phyloP scores from a whole-genome alignment of 2,797 vertebrate genomes.

The Okamejei kenojei region DNA sequence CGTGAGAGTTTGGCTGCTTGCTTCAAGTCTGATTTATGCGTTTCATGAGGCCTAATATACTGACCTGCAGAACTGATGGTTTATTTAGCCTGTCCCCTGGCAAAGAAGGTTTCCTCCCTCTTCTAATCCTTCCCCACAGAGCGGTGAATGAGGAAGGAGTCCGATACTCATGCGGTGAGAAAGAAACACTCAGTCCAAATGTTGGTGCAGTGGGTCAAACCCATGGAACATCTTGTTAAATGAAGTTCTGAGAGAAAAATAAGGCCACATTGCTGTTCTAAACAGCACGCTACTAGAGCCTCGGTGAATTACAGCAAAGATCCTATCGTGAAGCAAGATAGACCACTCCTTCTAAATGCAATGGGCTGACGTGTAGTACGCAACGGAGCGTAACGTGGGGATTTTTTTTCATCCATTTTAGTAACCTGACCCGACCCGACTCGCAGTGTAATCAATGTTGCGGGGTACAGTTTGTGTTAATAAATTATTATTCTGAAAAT shows the following conservation, averaged over 20 bases:
- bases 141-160: slow-evolving; percentile 47
- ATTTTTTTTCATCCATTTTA: no score
- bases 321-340: no score
- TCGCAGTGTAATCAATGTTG: no score
- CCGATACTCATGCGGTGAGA: slow-evolving; percentile 43
- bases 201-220: slow-evolving; percentile 43
- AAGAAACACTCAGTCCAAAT: slow-evolving; percentile 43
- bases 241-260: slow-evolving; percentile 44
- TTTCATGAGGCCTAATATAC: slow-evolving; percentile 60
- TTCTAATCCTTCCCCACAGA: slow-evolving; percentile 56
- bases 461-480: no score
- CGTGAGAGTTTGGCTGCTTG: slow-evolving; percentile 59
- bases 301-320: neutral
- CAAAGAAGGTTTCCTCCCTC: slow-evolving; percentile 56
- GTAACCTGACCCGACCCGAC: no score
- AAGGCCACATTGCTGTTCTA: slow-evolving; percentile 39
- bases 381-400: no score
- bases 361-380: no score
- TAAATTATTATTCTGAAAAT: no score
- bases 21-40: slow-evolving; percentile 57
- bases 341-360: no score
- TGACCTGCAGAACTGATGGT: slow-evolving; percentile 49
- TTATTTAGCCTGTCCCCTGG: slow-evolving; percentile 57
- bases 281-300: neutral
- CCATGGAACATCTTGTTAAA: slow-evolving; percentile 45